Percentiles rank a stretch among this genome's conserved stretches.
Evolutionary conservation across 30 jellyfish, hydroid and myxozoan genomes (phyloP).

Genomic region (Turritopsis rubra): DNA sequence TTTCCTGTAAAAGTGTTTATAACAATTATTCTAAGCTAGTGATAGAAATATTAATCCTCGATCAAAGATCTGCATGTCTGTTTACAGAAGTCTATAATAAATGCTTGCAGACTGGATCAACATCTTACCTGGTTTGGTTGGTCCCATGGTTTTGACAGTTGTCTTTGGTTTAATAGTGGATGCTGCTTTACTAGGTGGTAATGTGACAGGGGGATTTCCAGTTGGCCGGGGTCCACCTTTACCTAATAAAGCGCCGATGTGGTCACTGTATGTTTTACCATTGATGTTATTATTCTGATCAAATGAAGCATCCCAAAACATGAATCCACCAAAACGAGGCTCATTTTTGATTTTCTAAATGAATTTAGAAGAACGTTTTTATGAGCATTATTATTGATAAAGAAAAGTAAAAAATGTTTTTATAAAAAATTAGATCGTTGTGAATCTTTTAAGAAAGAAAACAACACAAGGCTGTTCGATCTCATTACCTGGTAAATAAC

Average conservation of each 20-base stretch:
- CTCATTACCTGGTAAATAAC: conserved; percentile 36
- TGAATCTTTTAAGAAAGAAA: no score
- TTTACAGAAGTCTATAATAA: no score
- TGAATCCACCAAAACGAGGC: conserved; percentile 62
- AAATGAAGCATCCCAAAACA: conserved; percentile 70
- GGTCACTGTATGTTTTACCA: conserved; percentile 43
- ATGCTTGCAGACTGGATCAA: no score
- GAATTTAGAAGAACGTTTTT: neutral
- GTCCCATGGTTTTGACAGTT: neutral
- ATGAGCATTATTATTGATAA: no score
- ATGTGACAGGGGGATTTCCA: conserved; percentile 14
- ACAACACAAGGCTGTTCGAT: no score
- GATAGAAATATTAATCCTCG: no score
- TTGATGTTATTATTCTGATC: conserved; percentile 44
- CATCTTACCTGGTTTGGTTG: conserved; percentile 39
- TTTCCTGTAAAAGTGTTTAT: no score
- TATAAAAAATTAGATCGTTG: no score
- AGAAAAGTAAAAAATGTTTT: no score
- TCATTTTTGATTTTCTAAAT: conserved; percentile 27
- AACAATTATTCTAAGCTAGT: no score
- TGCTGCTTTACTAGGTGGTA: conserved; percentile 12
- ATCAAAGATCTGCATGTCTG: no score
- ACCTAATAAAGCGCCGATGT: conserved; percentile 29
- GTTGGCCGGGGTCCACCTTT: conserved; percentile 19
- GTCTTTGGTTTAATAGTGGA: neutral